Percentiles rank a stretch among this genome's conserved stretches.
phyloP scores from a whole-genome alignment of 2,888 invertebrate species.

The Plagiodera versicolora region DNA sequence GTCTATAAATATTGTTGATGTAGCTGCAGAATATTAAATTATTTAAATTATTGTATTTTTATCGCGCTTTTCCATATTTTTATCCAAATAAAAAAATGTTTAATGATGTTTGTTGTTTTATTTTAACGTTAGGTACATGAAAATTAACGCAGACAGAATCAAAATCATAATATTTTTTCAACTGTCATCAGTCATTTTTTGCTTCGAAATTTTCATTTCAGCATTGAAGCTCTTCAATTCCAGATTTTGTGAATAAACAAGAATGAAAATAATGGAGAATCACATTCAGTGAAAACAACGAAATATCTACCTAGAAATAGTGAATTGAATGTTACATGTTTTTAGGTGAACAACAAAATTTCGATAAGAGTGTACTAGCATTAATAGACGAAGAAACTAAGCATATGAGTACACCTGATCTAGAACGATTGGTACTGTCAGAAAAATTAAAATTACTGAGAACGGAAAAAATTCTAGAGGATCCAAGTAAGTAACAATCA shows the following conservation, averaged over 20 bases:
- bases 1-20: conserved; percentile 8
- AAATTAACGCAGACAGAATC: too few species aligned
- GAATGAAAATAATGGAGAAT: neutral
- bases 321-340: neutral
- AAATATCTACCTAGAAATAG: too few species aligned
- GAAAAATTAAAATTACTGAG: conserved; percentile 10
- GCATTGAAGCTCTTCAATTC: conserved; percentile 29
- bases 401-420: neutral
- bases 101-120: neutral
- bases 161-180: too few species aligned
- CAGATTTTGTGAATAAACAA: conserved; percentile 28
- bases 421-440: conserved; percentile 10
- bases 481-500: neutral
- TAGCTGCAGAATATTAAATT: conserved; percentile 15
- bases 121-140: neutral
- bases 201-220: too few species aligned
- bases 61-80: conserved; percentile 31
- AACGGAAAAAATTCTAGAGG: conserved; percentile 5
- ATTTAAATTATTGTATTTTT: conserved; percentile 26
- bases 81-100: conserved; percentile 11
- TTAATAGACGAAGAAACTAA: conserved; percentile 6
- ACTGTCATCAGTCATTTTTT: too few species aligned
- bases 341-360: neutral
- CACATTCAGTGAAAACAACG: neutral
- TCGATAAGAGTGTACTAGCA: neutral